These are phyloP conservation scores for Colaptes auratus DNA, from an alignment of 2,113 vertebrate genomes.

Conservation along the genomic window DNA sequence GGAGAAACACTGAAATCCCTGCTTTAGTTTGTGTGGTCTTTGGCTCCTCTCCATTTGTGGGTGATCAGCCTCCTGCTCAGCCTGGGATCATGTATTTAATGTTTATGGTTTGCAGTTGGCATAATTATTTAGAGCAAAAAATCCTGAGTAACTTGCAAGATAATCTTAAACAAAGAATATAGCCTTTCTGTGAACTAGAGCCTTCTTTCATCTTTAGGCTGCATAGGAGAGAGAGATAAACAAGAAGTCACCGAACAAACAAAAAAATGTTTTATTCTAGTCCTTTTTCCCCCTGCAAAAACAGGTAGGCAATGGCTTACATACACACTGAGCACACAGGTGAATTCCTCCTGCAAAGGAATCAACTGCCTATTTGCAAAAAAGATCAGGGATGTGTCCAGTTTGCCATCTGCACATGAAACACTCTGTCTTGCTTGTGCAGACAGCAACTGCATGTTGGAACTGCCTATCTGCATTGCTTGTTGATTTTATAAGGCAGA, in stretches of 20 bases:
- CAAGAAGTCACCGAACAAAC: not conserved
- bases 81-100: not conserved
- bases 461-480: not conserved
- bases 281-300: not conserved
- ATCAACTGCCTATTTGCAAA: not conserved
- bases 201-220: not conserved
- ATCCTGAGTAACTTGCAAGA: not conserved
- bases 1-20: not conserved
- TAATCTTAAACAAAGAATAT: not conserved
- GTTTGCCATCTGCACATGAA: not conserved
- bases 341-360: not conserved
- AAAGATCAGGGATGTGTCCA: not conserved
- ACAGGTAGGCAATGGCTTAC: not conserved
- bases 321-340: not conserved
- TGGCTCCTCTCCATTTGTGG: not conserved
- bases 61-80: not conserved
- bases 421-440: not conserved
- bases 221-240: not conserved
- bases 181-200: not conserved
- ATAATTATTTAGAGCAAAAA: conserved; percentile 22
- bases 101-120: conserved; percentile 1
- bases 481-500: not conserved
- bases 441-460: not conserved
- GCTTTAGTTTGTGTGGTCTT: not conserved
- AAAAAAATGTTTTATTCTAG: not conserved